These are phyloP conservation scores for Tribolium castaneum DNA, from an alignment of 1,140 invertebrate species.

Conservation along the genomic window DNA sequence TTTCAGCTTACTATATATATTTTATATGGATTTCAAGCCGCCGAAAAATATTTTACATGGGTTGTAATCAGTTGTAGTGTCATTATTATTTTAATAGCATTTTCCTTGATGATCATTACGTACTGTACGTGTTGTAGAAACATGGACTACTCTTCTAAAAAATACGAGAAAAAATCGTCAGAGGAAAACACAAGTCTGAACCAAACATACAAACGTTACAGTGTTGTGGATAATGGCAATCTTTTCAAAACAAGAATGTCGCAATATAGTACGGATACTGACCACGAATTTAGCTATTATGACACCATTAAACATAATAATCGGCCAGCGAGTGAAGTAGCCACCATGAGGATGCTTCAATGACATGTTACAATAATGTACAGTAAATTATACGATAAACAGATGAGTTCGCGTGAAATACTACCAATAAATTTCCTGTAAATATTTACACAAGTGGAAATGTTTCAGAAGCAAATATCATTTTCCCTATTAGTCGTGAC, in stretches of 20 bases:
- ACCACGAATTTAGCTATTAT: conserved; percentile 19
- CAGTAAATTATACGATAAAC: not conserved
- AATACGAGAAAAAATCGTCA: not conserved
- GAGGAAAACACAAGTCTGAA: not conserved
- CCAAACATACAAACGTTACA: not conserved
- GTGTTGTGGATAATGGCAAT: not conserved
- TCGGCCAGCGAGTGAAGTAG: not conserved
- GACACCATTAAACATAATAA: not conserved
- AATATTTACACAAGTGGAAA: conserved; percentile 1
- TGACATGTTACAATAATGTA: not conserved
- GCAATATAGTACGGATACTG: not conserved
- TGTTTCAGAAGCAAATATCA: not conserved
- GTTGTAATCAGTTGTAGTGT: not conserved
- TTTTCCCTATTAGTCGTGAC: not conserved
- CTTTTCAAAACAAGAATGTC: not conserved
- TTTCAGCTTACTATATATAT: not conserved
- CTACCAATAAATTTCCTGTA: not conserved
- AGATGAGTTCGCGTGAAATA: not conserved
- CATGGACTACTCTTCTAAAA: not conserved
- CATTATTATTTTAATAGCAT: not conserved
- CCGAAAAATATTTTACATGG: not conserved
- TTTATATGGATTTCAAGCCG: not conserved
- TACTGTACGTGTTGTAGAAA: not conserved
- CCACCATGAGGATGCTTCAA: not conserved
- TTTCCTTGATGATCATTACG: not conserved